phyloP scores from a whole-genome alignment of 1,140 invertebrate species.

The Ceratina calcarata region DNA sequence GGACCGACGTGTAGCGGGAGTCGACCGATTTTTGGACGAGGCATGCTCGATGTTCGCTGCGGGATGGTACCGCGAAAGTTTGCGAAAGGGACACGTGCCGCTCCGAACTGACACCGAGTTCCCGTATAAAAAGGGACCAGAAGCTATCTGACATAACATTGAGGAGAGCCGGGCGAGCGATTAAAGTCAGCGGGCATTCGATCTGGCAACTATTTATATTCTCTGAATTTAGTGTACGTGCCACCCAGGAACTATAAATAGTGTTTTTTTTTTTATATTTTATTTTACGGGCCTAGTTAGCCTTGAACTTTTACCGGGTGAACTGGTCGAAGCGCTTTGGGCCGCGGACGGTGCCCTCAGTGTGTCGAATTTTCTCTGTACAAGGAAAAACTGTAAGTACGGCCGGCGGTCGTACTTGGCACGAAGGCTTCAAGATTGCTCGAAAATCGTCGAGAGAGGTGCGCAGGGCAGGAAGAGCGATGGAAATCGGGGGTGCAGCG shows the following conservation, averaged over 20 bases:
- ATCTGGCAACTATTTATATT: background rate
- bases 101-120: too few species aligned
- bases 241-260: background rate
- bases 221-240: too few species aligned
- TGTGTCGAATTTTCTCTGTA: slow-evolving; percentile 10
- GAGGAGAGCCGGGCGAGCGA: background rate
- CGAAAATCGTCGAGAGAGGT: slow-evolving; percentile 67
- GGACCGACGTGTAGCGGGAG: background rate
- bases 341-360: too few species aligned
- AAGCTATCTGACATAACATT: background rate
- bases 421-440: slow-evolving; percentile 70
- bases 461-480: slow-evolving; percentile 64
- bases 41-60: too few species aligned
- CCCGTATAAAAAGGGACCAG: background rate
- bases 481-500: slow-evolving; percentile 72
- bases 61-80: background rate
- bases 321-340: too few species aligned
- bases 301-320: too few species aligned
- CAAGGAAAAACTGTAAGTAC: slow-evolving; percentile 37
- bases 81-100: background rate
- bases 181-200: too few species aligned
- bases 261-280: background rate
- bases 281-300: background rate
- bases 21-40: too few species aligned
- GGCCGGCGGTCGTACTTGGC: slow-evolving; percentile 58